phyloP scores from a whole-genome alignment of 2,888 invertebrate species.

The Steinernema hermaphroditum region DNA sequence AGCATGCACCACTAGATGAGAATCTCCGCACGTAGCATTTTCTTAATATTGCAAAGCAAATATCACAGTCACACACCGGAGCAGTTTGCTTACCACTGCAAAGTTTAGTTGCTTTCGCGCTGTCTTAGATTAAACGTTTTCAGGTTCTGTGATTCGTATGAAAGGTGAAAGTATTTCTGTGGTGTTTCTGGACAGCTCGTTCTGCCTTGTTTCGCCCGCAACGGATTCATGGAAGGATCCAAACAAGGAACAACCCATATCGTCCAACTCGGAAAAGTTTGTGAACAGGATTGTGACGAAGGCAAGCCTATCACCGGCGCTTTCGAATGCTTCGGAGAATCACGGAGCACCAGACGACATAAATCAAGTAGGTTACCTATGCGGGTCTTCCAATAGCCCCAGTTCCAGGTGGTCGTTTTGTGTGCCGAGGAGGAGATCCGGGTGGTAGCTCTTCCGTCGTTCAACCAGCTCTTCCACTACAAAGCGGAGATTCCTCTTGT shows the following conservation, averaged over 20 bases:
- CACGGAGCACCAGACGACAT: conserved; percentile 35
- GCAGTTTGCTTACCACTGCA: not conserved
- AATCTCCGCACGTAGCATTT: too few species aligned
- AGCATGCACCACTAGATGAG: too few species aligned
- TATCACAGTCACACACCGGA: too few species aligned
- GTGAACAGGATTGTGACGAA: conserved; percentile 53
- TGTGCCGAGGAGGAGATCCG: conserved; percentile 61
- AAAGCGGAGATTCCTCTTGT: conserved; percentile 61
- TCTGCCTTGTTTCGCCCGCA: conserved; percentile 84
- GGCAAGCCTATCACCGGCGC: conserved; percentile 48
- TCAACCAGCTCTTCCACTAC: conserved; percentile 55
- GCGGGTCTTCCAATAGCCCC: too few species aligned
- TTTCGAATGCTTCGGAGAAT: conserved; percentile 34
- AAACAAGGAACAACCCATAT: conserved; percentile 69
- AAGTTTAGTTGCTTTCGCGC: not conserved
- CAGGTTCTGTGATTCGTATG: conserved; percentile 90
- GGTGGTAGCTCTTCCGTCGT: conserved; percentile 59
- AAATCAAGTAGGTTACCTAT: too few species aligned
- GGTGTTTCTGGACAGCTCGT: conserved; percentile 93
- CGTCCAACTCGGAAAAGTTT: conserved; percentile 49
- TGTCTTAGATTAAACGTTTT: conserved; percentile 53
- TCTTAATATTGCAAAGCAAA: too few species aligned
- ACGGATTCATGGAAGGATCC: conserved; percentile 87
- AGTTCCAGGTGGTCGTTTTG: conserved; percentile 57
- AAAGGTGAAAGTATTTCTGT: conserved; percentile 91